Evolutionary conservation across 2,888 invertebrate genomes (phyloP).

Genomic region (Parthenolecanium corni): DNA sequence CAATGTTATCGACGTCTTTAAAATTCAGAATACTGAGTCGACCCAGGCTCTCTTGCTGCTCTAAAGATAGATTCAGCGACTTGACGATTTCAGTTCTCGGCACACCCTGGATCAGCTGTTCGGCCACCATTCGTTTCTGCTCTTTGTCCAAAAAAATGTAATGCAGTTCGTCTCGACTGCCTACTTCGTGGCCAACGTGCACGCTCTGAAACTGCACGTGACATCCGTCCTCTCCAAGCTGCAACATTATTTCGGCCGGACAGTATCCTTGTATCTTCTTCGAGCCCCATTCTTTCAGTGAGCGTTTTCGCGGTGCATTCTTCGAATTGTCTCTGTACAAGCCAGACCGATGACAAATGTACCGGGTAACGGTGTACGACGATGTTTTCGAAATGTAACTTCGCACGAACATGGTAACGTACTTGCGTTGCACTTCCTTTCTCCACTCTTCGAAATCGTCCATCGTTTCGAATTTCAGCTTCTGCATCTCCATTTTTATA

Average conservation of each 20-base stretch:
- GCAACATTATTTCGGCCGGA: constrained; percentile 1
- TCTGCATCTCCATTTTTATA: constrained; percentile 7
- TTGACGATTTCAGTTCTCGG: background rate
- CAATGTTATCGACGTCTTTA: background rate
- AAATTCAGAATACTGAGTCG: background rate
- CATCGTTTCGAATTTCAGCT: constrained; percentile 30
- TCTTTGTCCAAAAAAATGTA: constrained; percentile 7
- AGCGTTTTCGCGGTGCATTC: background rate
- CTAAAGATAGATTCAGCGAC: background rate
- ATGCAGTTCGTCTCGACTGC: background rate
- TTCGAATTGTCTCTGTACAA: background rate
- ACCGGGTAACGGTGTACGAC: background rate
- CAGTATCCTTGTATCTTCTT: constrained; percentile 10
- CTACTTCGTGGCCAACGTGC: constrained; percentile 8
- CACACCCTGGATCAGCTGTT: background rate
- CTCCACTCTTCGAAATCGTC: constrained; percentile 33
- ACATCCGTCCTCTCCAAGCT: background rate
- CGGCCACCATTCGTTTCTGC: background rate
- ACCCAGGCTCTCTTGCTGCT: background rate
- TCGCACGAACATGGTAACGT: background rate
- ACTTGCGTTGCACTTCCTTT: constrained; percentile 29
- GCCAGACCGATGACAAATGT: constrained; percentile 22
- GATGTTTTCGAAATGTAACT: background rate
- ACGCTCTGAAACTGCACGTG: background rate
- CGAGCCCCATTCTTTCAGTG: constrained; percentile 6